Base-by-base conservation (phyloP, 2,888 invertebrate species). In the Parasteatoda lunata region DNA sequence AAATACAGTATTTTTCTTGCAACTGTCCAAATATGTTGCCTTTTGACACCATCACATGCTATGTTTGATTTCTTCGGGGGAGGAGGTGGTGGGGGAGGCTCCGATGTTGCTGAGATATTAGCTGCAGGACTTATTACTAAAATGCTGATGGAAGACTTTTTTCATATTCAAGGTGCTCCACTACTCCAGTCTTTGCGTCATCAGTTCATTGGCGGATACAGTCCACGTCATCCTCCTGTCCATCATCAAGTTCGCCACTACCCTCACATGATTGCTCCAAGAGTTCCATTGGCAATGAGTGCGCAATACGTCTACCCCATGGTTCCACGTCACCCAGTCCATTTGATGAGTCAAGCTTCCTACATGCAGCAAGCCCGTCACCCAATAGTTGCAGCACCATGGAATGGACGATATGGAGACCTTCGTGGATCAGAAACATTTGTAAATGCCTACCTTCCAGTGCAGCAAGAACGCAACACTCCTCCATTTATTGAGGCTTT, bases 91-190 rank as follows among this genome's bases (percentile, higher is more conserved):
- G 77, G 77, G 11, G 78, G 78, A 7, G 48, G 52, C 0, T 47
- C 72, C 4, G 65, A 71, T 54, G 66, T 85, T 3, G 76, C 80
- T 3, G 85, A 85, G 66, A 85, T 85, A 5, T 68, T 85, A 4
- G 85, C 85, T 1, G 85, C 85, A 7, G 85, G 85, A 3, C 80
- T 85, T 48, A 79, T 85, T 54, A 80, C 85, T 8, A 70, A 65
- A 11, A 59, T 85, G 65, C 45, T 85, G 7, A 85, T 85, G 85
- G 85, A 85, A 54, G 81, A 81, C 48, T 64, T 72, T n/a, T 3
- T 30, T 8, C 15, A 51, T 5, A 5, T 51, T 2, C 65, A 65
- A 3, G 66, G 78, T 13, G 64, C 7, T 13, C 54, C 66, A 2
- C 64, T 69, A 15, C 45, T 83, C 13, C 77, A 65, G n/a, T 64